Evolutionary conservation across 2,797 vertebrate genomes (phyloP), one percentile per base, ranked within the genome.

Genomic region (Pachyuromys duprasi): DNA sequence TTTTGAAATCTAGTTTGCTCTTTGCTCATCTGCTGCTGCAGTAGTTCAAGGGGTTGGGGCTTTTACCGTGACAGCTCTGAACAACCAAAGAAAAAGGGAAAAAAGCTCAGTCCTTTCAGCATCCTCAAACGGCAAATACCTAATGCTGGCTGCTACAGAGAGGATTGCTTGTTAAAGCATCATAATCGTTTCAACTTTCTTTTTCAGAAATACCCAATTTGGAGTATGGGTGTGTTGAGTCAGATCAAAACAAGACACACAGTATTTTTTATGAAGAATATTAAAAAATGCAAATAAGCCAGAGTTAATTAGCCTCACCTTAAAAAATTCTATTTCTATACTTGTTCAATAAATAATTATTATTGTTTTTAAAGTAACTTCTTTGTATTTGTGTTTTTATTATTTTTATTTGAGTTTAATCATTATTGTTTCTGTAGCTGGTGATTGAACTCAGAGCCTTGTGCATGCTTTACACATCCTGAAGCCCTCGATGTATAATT

Each of bases 1-100:
- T 97, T 95, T 97, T 96, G 95, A 95, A 97, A 95, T 78, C 57
- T 14, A 88, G 91, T 95, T 96, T 70, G 60, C 94, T 87, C 82
- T 87, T 60, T 70, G 36, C 33, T 96, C 92, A 94, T 82, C 90
- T 95, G 89, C 95, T 89, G 89, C 45, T 69, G 55, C 63, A 17
- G 5, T 65, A 69, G 93, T 93, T 97, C 93, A 92, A 91, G 87
- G 80, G 94, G 90, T 67, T 72, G 91, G 70, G 82, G 55, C 33
- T 89, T 93, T 95, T 91, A 69, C 83, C 86, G 55, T 0, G 75
- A 81, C 13, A 13, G 55, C 49, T 87, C 89, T 24, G 67, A 84
- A 78, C 17, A 24, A 87, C 55, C 67, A 53, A 95, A 81, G 89
- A 55, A 57, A 69, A 28, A 5, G 1, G n/a, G 33, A 42, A 36